Conservation (phyloP, 2,797 vertebrate species). For the Acanthurus leucopareius region DNA sequence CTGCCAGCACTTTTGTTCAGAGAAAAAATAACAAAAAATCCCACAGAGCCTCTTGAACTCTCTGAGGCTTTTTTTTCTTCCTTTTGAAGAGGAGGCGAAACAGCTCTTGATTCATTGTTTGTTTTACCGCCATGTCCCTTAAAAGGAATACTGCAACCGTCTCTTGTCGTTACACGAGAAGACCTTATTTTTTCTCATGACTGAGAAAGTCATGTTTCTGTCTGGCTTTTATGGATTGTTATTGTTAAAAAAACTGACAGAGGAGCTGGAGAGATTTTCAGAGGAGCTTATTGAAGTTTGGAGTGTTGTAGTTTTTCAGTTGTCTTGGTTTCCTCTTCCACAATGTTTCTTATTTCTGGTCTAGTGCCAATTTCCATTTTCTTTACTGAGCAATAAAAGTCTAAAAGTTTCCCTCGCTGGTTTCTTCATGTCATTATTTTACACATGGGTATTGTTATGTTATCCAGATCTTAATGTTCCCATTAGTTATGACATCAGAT, state of each 20-base stretch:
- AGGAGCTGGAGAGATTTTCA: slow-evolving; percentile 66
- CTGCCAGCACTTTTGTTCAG: slow-evolving; percentile 85
- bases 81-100: slow-evolving; percentile 80
- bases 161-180: slow-evolving; percentile 79
- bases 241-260: slow-evolving; percentile 68
- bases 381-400: slow-evolving; percentile 77
- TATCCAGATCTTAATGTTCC: slow-evolving; percentile 78
- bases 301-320: slow-evolving; percentile 69
- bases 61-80: slow-evolving; percentile 75
- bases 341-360: slow-evolving; percentile 73
- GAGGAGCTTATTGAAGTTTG: slow-evolving; percentile 68
- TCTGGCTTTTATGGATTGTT: slow-evolving; percentile 76
- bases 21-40: slow-evolving; percentile 83
- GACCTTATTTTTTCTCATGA: slow-evolving; percentile 74
- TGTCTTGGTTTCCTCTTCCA: slow-evolving; percentile 74
- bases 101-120: slow-evolving; percentile 83
- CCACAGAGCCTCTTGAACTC: slow-evolving; percentile 84
- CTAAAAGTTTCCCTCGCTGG: slow-evolving; percentile 75
- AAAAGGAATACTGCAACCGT: slow-evolving; percentile 78
- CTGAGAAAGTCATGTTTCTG: slow-evolving; percentile 75
- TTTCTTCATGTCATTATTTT: slow-evolving; percentile 79
- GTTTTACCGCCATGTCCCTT: slow-evolving; percentile 82
- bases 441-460: slow-evolving; percentile 78
- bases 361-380: slow-evolving; percentile 80
- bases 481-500: slow-evolving; percentile 81